Base-by-base conservation (phyloP, 2,797 vertebrate genomes). In the Neosilurus mollespiculum region DNA sequence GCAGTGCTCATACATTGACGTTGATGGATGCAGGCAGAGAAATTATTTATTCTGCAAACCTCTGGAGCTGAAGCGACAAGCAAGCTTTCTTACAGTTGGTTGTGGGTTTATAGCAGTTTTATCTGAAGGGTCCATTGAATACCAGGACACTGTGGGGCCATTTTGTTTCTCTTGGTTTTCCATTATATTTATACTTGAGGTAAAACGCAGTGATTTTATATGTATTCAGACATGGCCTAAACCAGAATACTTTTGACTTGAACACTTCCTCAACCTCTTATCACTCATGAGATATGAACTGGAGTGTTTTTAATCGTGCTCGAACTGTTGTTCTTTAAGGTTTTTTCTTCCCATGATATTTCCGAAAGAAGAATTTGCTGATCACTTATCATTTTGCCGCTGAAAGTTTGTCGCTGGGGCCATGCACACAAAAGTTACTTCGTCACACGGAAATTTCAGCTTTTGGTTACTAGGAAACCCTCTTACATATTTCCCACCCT, bases 1-100 rank as follows among this genome's bases (percentile, higher is more conserved):
- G 8, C 22, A 24, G 7, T 10, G 58, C 58, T 43, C 58, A 43
- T 43, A 78, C 37, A 62, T n/a, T 65, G 77, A 53, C 9, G 3
- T 18, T 78, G 43, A 78, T 78, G 15, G 43, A 65, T 78, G 77
- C 77, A 26, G n/a, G 37, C 22, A 51, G n/a, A 78, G 22, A 64
- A 64, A 65, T 78, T 5, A 26, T 53, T 65, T 51, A 78, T 78
- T 65, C 15, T 18, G 7, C 7, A 78, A 78, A 37, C 20, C 30
- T 61, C 73, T 59, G 53, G 4, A 37, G 73, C 73, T 22, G 14
- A 77, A 77, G 30, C n/a, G 56, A 5, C 11, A 59, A 15, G 16
- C 20, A 30, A 37, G 75, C 34, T 43, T 62, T 78, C 22, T 49
- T 76, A 26, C 73, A 37, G 73, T 37, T 76, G 16, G 73, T 37